A percentile compares a stretch with the other conserved stretches of the same genome.
These are phyloP conservation scores for Azorinus chamasolen DNA, from an alignment of 2,888 invertebrate genomes.

Conservation along the genomic window DNA sequence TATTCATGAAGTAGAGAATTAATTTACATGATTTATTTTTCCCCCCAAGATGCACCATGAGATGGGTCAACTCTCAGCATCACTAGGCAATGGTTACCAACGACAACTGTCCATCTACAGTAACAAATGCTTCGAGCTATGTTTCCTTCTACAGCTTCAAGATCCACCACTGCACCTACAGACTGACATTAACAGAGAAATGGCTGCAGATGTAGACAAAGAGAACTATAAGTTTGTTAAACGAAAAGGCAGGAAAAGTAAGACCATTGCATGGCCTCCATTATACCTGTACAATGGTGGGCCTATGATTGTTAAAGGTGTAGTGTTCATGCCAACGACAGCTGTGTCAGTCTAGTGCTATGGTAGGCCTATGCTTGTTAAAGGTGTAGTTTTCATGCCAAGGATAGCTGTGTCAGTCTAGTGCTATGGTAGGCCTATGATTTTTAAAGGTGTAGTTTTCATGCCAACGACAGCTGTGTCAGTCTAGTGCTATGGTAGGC, in stretches of 20 bases:
- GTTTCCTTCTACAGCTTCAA: slow-evolving; percentile 35
- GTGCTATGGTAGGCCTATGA: slow-evolving; percentile 39
- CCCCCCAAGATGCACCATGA: slow-evolving; percentile 26
- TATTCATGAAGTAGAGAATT: too few species aligned
- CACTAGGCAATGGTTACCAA: slow-evolving; percentile 3
- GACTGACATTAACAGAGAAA: slow-evolving; percentile 8
- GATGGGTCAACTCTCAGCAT: slow-evolving; percentile 4
- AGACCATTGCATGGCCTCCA: slow-evolving; percentile 47
- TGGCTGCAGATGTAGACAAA: slow-evolving; percentile 20
- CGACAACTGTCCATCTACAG: slow-evolving; percentile 35
- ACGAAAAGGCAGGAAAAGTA: slow-evolving; percentile 40
- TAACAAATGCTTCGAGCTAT: slow-evolving; percentile 46
- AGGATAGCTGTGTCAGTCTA: too few species aligned
- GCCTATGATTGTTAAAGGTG: slow-evolving; percentile 43
- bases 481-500: too few species aligned
- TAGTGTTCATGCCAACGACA: slow-evolving; percentile 27
- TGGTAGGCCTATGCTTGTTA: too few species aligned
- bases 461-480: slow-evolving; percentile 6
- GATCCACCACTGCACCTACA: slow-evolving; percentile 40
- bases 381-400: too few species aligned
- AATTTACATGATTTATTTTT: slow-evolving; percentile 2
- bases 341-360: too few species aligned
- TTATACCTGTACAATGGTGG: slow-evolving; percentile 45
- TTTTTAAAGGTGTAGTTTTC: slow-evolving; percentile 44
- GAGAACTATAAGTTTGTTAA: slow-evolving; percentile 37